phyloP scores from a whole-genome alignment of 2,113 vertebrate species.

The Epinephelus cyanopodus region DNA sequence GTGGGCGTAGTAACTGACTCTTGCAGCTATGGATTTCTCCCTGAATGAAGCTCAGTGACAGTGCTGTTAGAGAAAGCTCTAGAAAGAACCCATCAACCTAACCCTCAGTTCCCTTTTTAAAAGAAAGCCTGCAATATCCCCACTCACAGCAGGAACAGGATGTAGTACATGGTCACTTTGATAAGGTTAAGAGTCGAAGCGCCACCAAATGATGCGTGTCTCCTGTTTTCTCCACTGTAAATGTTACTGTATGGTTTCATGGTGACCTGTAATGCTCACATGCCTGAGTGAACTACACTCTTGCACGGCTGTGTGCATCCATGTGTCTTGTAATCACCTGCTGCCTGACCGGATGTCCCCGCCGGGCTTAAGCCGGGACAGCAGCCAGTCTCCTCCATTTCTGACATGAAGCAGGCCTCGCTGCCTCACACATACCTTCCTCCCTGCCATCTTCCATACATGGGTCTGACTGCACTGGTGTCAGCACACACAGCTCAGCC shows the following conservation, averaged over 20 bases:
- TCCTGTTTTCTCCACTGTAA: slow-evolving; percentile 14
- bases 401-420: slow-evolving; percentile 63
- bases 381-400: slow-evolving; percentile 34
- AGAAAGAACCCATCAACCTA: slow-evolving; percentile 2
- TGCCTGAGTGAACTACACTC: slow-evolving; percentile 25
- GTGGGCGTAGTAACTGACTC: neutral
- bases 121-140: neutral
- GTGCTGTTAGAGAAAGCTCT: neutral
- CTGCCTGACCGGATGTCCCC: slow-evolving; percentile 66
- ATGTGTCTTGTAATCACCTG: slow-evolving; percentile 40
- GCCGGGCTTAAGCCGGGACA: slow-evolving; percentile 32
- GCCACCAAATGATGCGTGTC: slow-evolving; percentile 8
- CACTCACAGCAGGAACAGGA: neutral
- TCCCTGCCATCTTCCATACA: slow-evolving; percentile 62
- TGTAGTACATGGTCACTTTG: neutral
- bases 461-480: slow-evolving; percentile 41
- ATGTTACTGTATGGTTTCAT: slow-evolving; percentile 17
- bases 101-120: neutral
- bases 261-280: slow-evolving; percentile 12
- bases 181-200: neutral
- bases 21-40: neutral
- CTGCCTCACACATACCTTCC: slow-evolving; percentile 32
- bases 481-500: slow-evolving; percentile 15
- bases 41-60: neutral
- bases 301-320: slow-evolving; percentile 21